Base-by-base conservation (phyloP, 2,888 invertebrate species). In the Tachina lurida region DNA sequence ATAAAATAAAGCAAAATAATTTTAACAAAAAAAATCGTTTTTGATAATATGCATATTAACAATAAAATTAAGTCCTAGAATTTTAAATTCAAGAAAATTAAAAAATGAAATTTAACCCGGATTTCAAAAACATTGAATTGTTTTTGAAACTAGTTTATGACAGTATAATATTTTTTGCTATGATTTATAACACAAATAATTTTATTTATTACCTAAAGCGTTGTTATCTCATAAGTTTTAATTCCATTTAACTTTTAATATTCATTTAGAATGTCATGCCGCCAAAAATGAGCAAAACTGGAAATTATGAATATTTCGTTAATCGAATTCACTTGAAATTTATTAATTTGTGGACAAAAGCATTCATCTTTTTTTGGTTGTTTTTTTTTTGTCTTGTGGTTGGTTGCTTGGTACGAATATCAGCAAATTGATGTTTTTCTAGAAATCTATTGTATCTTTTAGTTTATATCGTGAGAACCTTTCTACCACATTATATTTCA, bases 301-400 rank as follows among this genome's bases (percentile, higher is more conserved):
- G 79, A 80, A 86, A 86, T 86, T 86, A 86, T 86, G 86, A 86
- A 86, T 86, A 86, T 83, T 80, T 80, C 73, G 80, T 79, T 79
- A 73, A 81, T 75, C 62, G 75, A 84, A 54, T 41, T 80, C 52
- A 41, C 22, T 60, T 65, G 65, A 39, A 71, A 73, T 79, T 79
- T 83, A 83, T 78, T 84, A 77, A 78, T 84, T 78, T 60, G 15
- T 17, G n/a, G 67, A 74, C 31, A 70, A 63, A 45, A 76, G 17
- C 67, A 76, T 73, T 73, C 56, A 74, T 78, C 81, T 85, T 73
- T 82, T 52, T 7, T 31, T 31, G 31, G 2, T 31, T 10, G 62
- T 63, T 79, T 79, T 82, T 79, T 82, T 82, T 58, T 60, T 58
- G 39, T 56, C 17, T 62, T 68, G 58, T n/a, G n/a, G 62, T 68